phyloP scores from a whole-genome alignment of 2,113 vertebrate genomes.

The Corvus hawaiiensis region DNA sequence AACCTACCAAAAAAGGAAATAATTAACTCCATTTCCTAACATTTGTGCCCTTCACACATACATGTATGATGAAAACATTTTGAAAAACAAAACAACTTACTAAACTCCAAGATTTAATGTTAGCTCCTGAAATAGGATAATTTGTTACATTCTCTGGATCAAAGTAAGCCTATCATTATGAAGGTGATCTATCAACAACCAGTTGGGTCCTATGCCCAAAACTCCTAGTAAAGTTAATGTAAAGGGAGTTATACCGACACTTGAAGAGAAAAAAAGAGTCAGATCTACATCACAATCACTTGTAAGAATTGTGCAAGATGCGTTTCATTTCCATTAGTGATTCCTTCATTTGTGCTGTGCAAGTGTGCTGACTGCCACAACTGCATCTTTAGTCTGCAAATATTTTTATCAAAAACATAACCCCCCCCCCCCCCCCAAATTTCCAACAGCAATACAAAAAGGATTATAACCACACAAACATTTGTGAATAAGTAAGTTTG shows the following conservation, averaged over 20 bases:
- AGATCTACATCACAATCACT: not conserved
- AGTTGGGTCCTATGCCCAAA: not conserved
- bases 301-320: not conserved
- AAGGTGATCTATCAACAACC: not conserved
- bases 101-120: not conserved
- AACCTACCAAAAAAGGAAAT: not conserved
- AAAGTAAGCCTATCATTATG: not conserved
- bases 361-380: not conserved
- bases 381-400: not conserved
- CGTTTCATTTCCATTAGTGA: not conserved
- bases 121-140: not conserved
- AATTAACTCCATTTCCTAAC: not conserved
- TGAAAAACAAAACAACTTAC: not conserved
- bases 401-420: not conserved
- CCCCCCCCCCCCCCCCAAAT: not conserved
- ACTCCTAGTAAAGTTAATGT: not conserved
- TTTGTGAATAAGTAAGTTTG: not conserved
- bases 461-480: not conserved
- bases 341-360: not conserved
- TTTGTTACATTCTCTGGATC: not conserved
- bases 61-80: not conserved
- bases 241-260: not conserved
- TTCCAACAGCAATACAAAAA: not conserved
- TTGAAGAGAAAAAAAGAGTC: not conserved
- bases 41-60: not conserved